Evolutionary conservation across 1,140 invertebrate species (phyloP).

Genomic region (Aphis gossypii): DNA sequence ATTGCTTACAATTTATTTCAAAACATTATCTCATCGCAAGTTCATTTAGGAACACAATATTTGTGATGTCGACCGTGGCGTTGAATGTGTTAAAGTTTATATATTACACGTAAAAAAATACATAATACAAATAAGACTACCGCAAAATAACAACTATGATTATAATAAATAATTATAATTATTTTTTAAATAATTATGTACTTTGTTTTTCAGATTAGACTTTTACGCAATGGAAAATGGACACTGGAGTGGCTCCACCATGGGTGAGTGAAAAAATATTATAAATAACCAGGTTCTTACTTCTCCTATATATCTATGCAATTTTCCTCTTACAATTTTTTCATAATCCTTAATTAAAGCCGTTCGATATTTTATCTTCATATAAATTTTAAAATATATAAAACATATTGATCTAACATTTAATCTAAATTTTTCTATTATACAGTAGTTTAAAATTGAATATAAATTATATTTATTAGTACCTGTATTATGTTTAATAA

Average conservation of each 20-base stretch:
- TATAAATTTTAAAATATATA: neutral
- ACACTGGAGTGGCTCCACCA: constrained; percentile 73
- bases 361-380: neutral
- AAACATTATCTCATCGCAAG: too few species aligned
- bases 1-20: too few species aligned
- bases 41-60: too few species aligned
- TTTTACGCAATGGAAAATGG: constrained; percentile 77
- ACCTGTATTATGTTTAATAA: neutral
- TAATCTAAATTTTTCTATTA: neutral
- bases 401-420: neutral
- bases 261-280: constrained; percentile 67
- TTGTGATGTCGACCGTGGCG: too few species aligned
- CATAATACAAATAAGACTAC: neutral
- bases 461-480: neutral
- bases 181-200: neutral
- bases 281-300: neutral
- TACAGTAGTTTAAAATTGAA: neutral
- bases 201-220: constrained; percentile 70
- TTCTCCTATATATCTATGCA: neutral
- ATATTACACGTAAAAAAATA: too few species aligned
- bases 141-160: too few species aligned
- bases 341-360: neutral
- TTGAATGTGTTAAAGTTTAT: too few species aligned
- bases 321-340: neutral
- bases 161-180: neutral